These are phyloP conservation scores for Pseudolaguvia tuberculata DNA, from an alignment of 2,113 vertebrate species.

Conservation along the genomic window DNA sequence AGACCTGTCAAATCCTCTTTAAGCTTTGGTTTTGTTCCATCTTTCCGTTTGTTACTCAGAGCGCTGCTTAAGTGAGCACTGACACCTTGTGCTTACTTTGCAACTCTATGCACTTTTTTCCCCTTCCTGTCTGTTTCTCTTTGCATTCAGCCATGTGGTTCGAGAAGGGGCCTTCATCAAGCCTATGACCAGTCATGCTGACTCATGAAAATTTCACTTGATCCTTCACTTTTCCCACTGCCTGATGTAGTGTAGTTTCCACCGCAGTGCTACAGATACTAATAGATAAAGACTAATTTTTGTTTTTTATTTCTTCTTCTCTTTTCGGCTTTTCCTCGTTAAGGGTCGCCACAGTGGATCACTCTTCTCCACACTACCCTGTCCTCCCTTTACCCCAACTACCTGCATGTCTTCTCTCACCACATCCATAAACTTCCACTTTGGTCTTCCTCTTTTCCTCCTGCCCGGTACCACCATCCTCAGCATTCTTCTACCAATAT, in stretches of 20 bases:
- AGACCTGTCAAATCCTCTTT: constrained; percentile 29
- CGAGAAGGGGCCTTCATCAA: constrained; percentile 58
- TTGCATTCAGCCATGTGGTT: constrained; percentile 59
- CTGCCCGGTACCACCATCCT: too few species aligned
- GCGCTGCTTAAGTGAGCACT: constrained; percentile 59
- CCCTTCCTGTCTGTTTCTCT: not conserved
- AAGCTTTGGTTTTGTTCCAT: constrained; percentile 43
- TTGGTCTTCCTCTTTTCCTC: too few species aligned
- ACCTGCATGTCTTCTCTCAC: too few species aligned
- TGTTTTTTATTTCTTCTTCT: too few species aligned
- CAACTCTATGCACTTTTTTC: constrained; percentile 51
- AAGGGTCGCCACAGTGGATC: too few species aligned
- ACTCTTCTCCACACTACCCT: too few species aligned
- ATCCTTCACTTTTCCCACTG: constrained; percentile 47
- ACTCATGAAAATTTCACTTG: constrained; percentile 59
- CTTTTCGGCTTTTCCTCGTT: too few species aligned
- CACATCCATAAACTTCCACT: too few species aligned
- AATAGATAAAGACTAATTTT: too few species aligned
- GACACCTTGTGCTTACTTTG: constrained; percentile 64
- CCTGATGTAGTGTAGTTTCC: constrained; percentile 1
- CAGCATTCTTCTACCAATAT: too few species aligned
- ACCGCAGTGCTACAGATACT: not conserved
- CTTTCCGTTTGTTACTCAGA: too few species aligned
- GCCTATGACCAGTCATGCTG: constrained; percentile 56
- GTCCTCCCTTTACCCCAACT: too few species aligned